Evolutionary conservation across 2,113 vertebrate species (phyloP), one percentile per base, ranked within the genome.

Genomic region (Dolichallabes microphthalmus): DNA sequence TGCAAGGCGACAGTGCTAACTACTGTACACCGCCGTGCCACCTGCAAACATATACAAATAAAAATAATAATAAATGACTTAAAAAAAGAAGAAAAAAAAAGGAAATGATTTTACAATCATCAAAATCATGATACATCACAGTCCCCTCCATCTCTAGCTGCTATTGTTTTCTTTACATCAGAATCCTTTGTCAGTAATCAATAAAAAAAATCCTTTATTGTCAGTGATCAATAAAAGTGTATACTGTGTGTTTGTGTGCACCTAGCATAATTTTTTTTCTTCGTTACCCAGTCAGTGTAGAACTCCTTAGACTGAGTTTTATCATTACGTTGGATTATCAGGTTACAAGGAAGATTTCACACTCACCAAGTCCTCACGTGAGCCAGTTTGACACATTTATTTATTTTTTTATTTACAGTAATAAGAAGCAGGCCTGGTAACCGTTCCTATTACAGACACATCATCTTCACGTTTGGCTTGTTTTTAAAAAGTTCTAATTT

Each of bases 401-500:
- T 45, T 45, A 14, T 3, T 14, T 50, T 3, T 4, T 30, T n/a
- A 0, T 68, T 2, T n/a, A n/a, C n/a, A 19, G 2, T n/a, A 25
- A 2, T 22, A 71, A 45, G 2, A 45, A 9, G 4, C 71, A 45
- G 71, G 4, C 35, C 71, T n/a, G 39, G 39, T 50, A 74, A 74
- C 71, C 1, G 32, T 39, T 45, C 4, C 35, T 45, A 4, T 39
- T 71, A 39, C 19, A 13, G 19, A 35, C 66, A 20, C 52, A 19
- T 17, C 52, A 20, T 45, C 45, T 8, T 0, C 45, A 45, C 7
- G 0, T 45, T 45, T 45, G 27, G 68, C 39, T 71, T 39, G 45
- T 91, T 88, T 0, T 45, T 45, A 35, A 35, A 35, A 35, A 35
- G n/a, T n/a, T n/a, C n/a, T n/a, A n/a, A n/a, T n/a, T n/a, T n/a